phyloP scores from a whole-genome alignment of 2,888 invertebrate genomes.

The Seira ritae region DNA sequence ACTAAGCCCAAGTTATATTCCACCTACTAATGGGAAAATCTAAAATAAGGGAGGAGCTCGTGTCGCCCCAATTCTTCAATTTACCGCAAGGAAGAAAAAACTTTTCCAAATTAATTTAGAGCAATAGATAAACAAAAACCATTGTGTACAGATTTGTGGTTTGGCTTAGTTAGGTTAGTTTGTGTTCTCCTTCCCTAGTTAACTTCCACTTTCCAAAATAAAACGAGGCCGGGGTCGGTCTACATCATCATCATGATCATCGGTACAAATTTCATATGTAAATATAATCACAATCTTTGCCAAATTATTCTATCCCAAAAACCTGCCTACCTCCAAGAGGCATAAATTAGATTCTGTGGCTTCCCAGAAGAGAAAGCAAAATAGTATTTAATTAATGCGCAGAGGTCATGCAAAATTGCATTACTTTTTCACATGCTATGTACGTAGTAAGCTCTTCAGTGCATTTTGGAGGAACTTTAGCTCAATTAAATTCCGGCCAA shows the following conservation, averaged over 20 bases:
- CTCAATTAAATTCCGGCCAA: background rate
- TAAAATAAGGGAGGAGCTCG: too few relatives aligned
- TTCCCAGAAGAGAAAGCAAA: conserved; percentile 9
- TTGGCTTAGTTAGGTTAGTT: too few relatives aligned
- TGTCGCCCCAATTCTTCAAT: too few relatives aligned
- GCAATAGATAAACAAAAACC: too few relatives aligned
- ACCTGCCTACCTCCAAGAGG: background rate
- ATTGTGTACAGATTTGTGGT: too few relatives aligned
- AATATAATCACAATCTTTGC: conserved; percentile 4
- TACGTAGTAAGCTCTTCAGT: too few relatives aligned
- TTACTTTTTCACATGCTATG: background rate
- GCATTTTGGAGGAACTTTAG: background rate
- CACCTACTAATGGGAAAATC: too few relatives aligned
- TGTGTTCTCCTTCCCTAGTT: too few relatives aligned
- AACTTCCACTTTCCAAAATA: too few relatives aligned
- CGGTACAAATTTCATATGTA: background rate
- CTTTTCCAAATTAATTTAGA: too few relatives aligned
- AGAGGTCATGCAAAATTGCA: conserved; percentile 4
- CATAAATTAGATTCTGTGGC: conserved; percentile 5
- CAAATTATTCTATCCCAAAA: background rate
- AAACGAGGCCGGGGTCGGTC: background rate
- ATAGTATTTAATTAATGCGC: background rate
- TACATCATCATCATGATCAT: background rate
- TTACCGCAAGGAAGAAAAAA: too few relatives aligned
- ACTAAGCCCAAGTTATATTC: too few relatives aligned